phyloP scores from a whole-genome alignment of 2,113 vertebrate species.

The Dermatemys mawii region DNA sequence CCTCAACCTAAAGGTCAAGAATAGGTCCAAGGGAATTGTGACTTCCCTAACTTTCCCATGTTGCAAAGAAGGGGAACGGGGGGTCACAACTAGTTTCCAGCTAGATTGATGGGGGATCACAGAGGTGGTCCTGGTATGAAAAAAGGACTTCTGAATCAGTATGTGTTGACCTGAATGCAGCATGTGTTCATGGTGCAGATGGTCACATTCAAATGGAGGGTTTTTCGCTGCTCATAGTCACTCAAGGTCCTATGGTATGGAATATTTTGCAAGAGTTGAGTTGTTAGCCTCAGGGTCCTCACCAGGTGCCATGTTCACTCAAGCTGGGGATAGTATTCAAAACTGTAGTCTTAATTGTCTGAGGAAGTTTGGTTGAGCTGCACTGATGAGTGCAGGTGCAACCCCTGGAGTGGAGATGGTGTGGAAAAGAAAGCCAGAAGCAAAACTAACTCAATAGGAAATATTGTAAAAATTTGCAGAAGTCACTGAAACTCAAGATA shows the following conservation, averaged over 20 bases:
- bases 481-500: neutral
- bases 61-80: neutral
- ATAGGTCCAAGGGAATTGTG: neutral
- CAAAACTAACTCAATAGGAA: neutral
- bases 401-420: neutral
- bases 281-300: neutral
- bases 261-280: neutral
- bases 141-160: neutral
- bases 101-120: neutral
- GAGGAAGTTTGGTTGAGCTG: neutral
- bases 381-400: neutral
- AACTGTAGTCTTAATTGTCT: neutral
- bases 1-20: neutral
- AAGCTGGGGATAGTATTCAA: neutral
- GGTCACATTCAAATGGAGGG: neutral
- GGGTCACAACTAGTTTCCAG: neutral
- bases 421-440: neutral
- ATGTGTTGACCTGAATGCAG: neutral
- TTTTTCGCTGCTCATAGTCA: neutral
- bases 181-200: neutral
- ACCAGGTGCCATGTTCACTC: neutral
- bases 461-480: neutral
- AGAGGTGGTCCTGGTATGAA: neutral
- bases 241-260: neutral
- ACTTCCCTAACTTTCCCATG: neutral